Conservation (phyloP, 2,888 invertebrate genomes). For the Catonia carolina region DNA sequence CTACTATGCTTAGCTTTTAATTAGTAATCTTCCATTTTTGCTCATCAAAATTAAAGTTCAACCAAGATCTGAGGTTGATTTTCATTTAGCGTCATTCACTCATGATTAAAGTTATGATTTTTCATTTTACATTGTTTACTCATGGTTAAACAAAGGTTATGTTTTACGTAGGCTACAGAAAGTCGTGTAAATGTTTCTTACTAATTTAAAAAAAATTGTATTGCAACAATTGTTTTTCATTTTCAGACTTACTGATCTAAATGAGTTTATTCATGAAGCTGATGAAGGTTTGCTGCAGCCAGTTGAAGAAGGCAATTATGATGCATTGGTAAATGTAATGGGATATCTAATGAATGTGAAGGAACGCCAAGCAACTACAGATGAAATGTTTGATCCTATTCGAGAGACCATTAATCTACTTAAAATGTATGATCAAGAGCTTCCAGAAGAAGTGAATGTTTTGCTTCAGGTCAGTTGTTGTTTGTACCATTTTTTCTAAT, state of each 20-base stretch:
- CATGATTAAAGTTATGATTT: no score
- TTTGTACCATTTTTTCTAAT: not conserved
- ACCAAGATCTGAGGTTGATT: no score
- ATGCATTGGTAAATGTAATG: conserved; percentile 87
- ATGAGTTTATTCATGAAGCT: conserved; percentile 80
- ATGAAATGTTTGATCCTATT: conserved; percentile 93
- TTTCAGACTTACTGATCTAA: conserved; percentile 70
- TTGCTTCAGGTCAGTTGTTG: conserved; percentile 59
- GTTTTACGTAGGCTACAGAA: no score
- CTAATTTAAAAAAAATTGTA: no score
- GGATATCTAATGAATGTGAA: conserved; percentile 87
- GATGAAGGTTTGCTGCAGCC: conserved; percentile 75
- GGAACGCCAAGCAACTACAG: conserved; percentile 78
- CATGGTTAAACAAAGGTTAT: no score
- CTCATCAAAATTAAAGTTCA: no score
- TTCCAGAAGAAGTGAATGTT: conserved; percentile 92
- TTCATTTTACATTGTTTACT: no score
- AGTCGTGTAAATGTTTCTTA: no score
- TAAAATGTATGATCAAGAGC: conserved; percentile 92
- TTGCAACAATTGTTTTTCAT: conserved; percentile 32
- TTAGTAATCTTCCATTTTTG: no score
- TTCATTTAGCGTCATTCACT: no score
- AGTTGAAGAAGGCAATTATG: conserved; percentile 82
- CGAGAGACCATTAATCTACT: conserved; percentile 87
- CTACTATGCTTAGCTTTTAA: no score